Conservation (phyloP, 2,113 vertebrate species). For the Callionymus lyra region DNA sequence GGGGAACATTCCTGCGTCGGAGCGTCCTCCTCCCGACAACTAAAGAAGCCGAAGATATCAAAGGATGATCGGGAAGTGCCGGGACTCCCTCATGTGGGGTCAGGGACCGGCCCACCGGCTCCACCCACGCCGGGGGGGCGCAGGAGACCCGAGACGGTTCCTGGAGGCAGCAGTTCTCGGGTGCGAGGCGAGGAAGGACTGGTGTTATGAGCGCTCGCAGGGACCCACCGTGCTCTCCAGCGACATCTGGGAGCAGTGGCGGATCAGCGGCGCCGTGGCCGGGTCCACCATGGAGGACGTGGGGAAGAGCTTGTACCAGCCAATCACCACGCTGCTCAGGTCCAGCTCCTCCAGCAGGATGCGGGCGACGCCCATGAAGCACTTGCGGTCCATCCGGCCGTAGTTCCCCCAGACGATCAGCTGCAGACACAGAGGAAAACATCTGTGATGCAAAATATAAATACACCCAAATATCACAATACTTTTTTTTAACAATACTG, state of each 20-base stretch:
- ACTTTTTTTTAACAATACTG: too few relatives aligned
- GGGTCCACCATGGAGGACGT: constrained; percentile 98
- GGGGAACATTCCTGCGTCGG: constrained; percentile 11
- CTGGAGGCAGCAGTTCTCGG: not conserved
- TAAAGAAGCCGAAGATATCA: constrained; percentile 28
- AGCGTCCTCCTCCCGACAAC: constrained; percentile 16
- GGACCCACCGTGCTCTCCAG: constrained; percentile 95
- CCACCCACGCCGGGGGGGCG: not conserved
- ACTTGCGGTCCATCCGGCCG: constrained; percentile 94
- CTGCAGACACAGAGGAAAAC: constrained; percentile 41
- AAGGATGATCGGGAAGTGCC: constrained; percentile 13
- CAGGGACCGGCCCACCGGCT: not conserved
- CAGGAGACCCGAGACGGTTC: not conserved
- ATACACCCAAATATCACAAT: too few relatives aligned
- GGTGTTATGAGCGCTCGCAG: constrained; percentile 85
- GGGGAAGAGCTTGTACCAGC: constrained; percentile 99
- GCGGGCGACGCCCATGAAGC: constrained; percentile 96
- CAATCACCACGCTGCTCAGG: constrained; percentile 87
- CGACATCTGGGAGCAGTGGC: constrained; percentile 94
- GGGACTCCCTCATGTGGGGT: too few relatives aligned
- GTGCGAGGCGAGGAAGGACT: not conserved
- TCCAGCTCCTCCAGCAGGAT: constrained; percentile 96
- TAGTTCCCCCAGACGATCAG: constrained; percentile 99
- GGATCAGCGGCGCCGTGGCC: constrained; percentile 84
- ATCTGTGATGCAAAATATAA: too few relatives aligned